Evolutionary conservation across 1,140 invertebrate species (phyloP).

Genomic region (Cydia strobilella): DNA sequence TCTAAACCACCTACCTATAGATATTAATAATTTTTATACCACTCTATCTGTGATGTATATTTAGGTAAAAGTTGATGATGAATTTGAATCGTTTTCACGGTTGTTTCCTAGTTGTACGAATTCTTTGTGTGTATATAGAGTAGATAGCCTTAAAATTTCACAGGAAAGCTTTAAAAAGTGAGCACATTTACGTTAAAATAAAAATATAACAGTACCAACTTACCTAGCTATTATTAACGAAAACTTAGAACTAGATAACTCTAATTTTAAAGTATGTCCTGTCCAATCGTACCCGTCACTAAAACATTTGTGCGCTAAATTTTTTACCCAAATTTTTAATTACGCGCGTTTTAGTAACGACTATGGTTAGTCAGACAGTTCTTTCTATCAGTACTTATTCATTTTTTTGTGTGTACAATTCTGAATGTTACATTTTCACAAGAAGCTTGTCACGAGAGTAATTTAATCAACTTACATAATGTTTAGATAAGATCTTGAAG

Average conservation of each 20-base stretch:
- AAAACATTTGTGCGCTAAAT: not conserved
- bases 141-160: constrained; percentile 46
- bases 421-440: not conserved
- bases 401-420: not conserved
- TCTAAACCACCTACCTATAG: constrained; percentile 13
- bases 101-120: constrained; percentile 53
- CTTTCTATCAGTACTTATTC: not conserved
- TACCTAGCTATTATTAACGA: not conserved
- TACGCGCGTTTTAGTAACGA: not conserved
- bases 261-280: constrained; percentile 1
- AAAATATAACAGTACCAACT: not conserved
- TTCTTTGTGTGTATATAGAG: constrained; percentile 57
- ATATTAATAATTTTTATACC: constrained; percentile 57
- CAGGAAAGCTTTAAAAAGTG: constrained; percentile 45
- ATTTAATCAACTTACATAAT: constrained; percentile 10
- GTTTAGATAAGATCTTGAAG: constrained; percentile 11
- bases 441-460: not conserved
- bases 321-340: too few species aligned
- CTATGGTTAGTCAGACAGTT: not conserved
- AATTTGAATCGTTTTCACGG: constrained; percentile 59
- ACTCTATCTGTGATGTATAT: constrained; percentile 74
- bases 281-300: not conserved
- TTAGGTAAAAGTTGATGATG: constrained; percentile 74
- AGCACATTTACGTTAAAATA: constrained; percentile 1
- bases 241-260: not conserved